Base-by-base conservation (phyloP, 2,113 vertebrate species). In the Silurus meridionalis region DNA sequence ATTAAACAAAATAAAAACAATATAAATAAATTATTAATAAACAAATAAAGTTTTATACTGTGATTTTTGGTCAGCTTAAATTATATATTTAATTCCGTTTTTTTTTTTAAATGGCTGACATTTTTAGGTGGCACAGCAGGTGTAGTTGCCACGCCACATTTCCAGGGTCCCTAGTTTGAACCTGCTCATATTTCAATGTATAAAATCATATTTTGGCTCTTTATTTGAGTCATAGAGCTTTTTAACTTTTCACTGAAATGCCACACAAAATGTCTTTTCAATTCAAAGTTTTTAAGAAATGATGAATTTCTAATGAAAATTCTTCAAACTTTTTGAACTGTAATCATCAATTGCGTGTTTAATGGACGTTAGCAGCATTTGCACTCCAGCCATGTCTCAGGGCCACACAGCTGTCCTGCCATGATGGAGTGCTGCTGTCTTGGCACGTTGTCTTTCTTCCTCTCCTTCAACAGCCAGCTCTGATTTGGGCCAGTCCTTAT, bases 401-500 rank as follows among this genome's bases (percentile, higher is more conserved):
- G 88, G 85, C 77, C 75, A 87, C 82, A 80, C 61, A 57, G 71
- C 85, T 89, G 77, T 61, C 60, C 55, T 86, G 85, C 60, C 25
- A 53, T 25, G 79, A 79, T 84, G 69, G 67, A 72, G 64, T 83
- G 87, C 78, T 55, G 23, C 75, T 79, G 83, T 89, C 88, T 89
- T 66, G 50, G n/a, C 83, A 8, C 60, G n/a, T 72, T 75, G 77
- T 66, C 57, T 80, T 37, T 48, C 57, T 61, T 86, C 77, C 60
- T 72, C 72, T 46, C 37, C 60, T 74, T 46, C 67, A 74, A 8
- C 67, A 82, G 53, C 83, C 77, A 75, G 67, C 52, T 78, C 37
- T 78, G 55, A 53, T 58, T 78, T n/a, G 6, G 63, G 25, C 19
- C 48, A 8, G 46, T 48, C 50, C 13, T 8, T 14, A 37, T 21